Conservation (phyloP, 2,797 vertebrate genomes). For the Euthynnus affinis region DNA sequence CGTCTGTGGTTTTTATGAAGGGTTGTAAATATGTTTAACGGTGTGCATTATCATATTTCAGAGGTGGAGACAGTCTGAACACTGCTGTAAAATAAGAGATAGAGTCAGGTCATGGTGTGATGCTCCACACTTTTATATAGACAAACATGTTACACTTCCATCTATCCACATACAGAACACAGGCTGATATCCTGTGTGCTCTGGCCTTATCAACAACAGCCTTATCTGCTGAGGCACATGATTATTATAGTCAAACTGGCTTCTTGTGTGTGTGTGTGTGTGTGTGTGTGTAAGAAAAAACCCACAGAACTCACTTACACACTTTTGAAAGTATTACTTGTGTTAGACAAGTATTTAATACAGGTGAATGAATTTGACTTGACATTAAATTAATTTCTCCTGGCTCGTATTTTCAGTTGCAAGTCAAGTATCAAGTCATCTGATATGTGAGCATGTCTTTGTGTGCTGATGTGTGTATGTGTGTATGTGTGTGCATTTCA, state of each 20-base stretch:
- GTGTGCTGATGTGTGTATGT: background rate
- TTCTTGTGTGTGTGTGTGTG: background rate
- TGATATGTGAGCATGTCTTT: background rate
- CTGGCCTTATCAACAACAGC: background rate
- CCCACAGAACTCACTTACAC: constrained; percentile 20
- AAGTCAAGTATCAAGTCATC: constrained; percentile 4
- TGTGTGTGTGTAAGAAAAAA: background rate
- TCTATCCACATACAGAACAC: background rate
- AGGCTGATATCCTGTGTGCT: background rate
- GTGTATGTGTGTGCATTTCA: background rate
- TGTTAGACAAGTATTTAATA: constrained; percentile 17
- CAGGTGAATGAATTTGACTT: constrained; percentile 20
- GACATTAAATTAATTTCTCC: constrained; percentile 27
- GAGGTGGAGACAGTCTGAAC: background rate
- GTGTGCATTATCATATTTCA: constrained; percentile 40
- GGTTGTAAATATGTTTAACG: constrained; percentile 50
- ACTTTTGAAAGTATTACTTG: constrained; percentile 7
- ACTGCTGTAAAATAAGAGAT: constrained; percentile 23
- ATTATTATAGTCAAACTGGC: background rate
- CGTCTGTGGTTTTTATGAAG: constrained; percentile 37
- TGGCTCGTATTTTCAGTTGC: background rate
- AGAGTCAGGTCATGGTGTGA: background rate
- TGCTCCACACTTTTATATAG: background rate
- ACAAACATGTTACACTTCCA: background rate
- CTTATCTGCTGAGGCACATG: constrained; percentile 8